These are phyloP conservation scores for Oscheius sp. DNA, from an alignment of 2,888 invertebrate species.

Conservation along the genomic window DNA sequence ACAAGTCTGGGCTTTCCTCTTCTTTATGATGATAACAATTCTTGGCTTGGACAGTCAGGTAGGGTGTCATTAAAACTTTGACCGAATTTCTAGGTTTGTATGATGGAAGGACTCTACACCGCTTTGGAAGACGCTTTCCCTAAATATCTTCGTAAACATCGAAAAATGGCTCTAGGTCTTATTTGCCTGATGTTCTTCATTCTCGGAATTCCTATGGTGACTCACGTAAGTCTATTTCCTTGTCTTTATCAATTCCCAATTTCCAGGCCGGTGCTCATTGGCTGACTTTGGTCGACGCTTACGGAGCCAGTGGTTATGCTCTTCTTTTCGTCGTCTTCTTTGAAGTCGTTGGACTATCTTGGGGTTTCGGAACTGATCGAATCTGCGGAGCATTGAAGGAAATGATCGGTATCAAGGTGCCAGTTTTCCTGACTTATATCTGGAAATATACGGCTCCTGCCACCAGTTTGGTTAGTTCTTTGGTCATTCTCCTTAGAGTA, in stretches of 20 bases:
- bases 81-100: slow-evolving; percentile 67
- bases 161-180: slow-evolving; percentile 66
- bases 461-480: slow-evolving; percentile 83
- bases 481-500: too few species aligned
- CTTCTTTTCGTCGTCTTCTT: slow-evolving; percentile 91
- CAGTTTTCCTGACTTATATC: slow-evolving; percentile 85
- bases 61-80: not conserved
- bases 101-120: slow-evolving; percentile 73
- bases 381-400: slow-evolving; percentile 85
- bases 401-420: slow-evolving; percentile 86
- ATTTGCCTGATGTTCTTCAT: slow-evolving; percentile 70
- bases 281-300: slow-evolving; percentile 87
- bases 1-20: slow-evolving; percentile 73
- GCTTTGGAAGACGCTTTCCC: slow-evolving; percentile 73
- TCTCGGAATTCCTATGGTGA: slow-evolving; percentile 72
- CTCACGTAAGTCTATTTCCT: slow-evolving; percentile 48
- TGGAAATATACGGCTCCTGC: slow-evolving; percentile 89
- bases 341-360: slow-evolving; percentile 88
- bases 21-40: slow-evolving; percentile 73
- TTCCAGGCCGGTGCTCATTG: slow-evolving; percentile 86
- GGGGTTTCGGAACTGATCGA: slow-evolving; percentile 83
- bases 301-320: slow-evolving; percentile 85
- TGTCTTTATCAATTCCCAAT: slow-evolving; percentile 1
- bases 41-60: slow-evolving; percentile 71
- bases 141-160: slow-evolving; percentile 66